Evolutionary conservation across 64 coral and sea anemone genomes (phyloP), one percentile per base, ranked within the genome.

Genomic region (Montipora foliosa): DNA sequence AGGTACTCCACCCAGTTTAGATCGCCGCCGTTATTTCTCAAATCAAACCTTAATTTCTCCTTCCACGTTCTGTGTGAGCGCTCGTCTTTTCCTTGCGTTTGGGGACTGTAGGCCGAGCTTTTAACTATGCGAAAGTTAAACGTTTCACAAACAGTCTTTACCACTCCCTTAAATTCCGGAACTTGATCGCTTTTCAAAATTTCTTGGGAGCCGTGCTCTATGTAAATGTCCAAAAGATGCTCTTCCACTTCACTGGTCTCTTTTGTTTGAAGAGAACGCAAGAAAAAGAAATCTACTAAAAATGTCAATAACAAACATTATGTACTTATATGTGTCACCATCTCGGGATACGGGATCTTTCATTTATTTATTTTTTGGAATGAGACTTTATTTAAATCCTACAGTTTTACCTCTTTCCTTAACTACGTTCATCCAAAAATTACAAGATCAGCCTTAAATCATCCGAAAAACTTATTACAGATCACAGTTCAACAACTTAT

Each of bases 51-150:
- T 37, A 37, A 37, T 47, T 83, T 91, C 67, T 69, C 76, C 64
- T 81, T 80, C 78, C 58, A 91, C 10, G 89, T 91, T 64, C 89
- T 61, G 22, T 91, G 89, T 29, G 75, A 79, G 9, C 88, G 11
- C 55, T 91, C 78, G 4, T 76, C 77, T 81, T 91, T 81, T 51
- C 89, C 89, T 57, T 91, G 79, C 15, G 89, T 48, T 21, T 91
- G 89, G 6, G 79, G 89, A 80, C 76, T 57, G 49, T 91, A 91
- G 1, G 67, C 72, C 9, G 51, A 15, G n/a, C 89, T 75, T 25
- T 25, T 49, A 16, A 91, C 82, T 1, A 91, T 74, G 47, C 57
- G 61, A 3, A 91, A 61, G 44, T 55, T 72, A 15, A 81, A 3
- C 21, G 59, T n/a, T 47, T 51, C 47, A 91, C 78, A 91, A n/a